phyloP scores from a whole-genome alignment of 2,888 invertebrate genomes.

The Aromia moschata region DNA sequence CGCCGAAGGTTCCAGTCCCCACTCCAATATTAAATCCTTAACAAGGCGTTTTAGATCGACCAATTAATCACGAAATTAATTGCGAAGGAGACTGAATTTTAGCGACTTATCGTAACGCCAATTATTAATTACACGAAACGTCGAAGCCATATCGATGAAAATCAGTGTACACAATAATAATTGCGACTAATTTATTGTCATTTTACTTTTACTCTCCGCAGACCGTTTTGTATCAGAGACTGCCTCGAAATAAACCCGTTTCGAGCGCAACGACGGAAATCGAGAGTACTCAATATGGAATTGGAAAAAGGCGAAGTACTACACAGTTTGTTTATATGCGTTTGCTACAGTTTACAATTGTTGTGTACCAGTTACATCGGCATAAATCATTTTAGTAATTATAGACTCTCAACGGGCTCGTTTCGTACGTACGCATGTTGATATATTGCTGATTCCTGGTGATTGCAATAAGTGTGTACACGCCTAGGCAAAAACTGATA shows the following conservation, averaged over 20 bases:
- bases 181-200: conserved; percentile 31
- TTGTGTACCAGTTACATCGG: neutral
- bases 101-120: conserved; percentile 20
- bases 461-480: too few species aligned
- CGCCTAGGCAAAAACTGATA: too few species aligned
- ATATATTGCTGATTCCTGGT: neutral
- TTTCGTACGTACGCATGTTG: neutral
- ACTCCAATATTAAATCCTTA: too few species aligned
- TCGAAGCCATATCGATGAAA: conserved; percentile 19
- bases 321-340: neutral
- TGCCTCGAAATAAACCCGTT: conserved; percentile 12
- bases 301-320: conserved; percentile 1
- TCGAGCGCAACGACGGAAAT: conserved; percentile 11
- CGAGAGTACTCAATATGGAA: conserved; percentile 5
- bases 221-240: conserved; percentile 16
- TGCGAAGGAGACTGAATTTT: conserved; percentile 9
- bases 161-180: conserved; percentile 21
- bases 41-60: conserved; percentile 14
- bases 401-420: neutral
- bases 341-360: conserved; percentile 2
- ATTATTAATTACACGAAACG: conserved; percentile 25
- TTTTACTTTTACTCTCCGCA: conserved; percentile 28
- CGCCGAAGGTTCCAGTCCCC: too few species aligned
- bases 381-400: conserved; percentile 6
- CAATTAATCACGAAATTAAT: conserved; percentile 28